Evolutionary conservation across 2,113 vertebrate species (phyloP), one percentile per base, ranked within the genome.

Genomic region (Ochotona curzoniae): DNA sequence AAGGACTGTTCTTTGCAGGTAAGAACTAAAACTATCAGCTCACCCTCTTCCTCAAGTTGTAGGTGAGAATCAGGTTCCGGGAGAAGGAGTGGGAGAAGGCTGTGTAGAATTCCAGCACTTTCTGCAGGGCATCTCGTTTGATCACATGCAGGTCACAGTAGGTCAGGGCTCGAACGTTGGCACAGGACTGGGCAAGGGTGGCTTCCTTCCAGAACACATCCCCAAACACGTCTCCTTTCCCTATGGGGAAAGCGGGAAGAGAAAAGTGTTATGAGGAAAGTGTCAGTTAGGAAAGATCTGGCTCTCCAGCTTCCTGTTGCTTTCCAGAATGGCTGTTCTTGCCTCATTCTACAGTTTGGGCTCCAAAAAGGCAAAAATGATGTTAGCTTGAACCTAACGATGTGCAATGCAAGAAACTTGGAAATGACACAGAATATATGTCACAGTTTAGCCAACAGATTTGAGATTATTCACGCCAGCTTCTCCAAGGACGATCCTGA

Each of bases 131-230:
- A 6, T 99, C 99, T 17, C 99, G 98, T 94, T 99, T 99, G 97
- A 99, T 99, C 97, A 99, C 98, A 83, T 99, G 99, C 54, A 99
- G 99, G 97, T 99, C 99, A 81, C 99, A 99, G 97, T 99, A 99
- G 82, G 99, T 99, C 97, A 99, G 60, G 69, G 99, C 99, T 49
- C 99, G 98, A 0, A 99, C 99, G 3, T 99, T 99, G 30, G 99
- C 99, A 87, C 99, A 99, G 67, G 99, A 99, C 96, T 99, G 99
- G 30, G 99, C 99, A 3, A 99, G 97, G 1, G 98, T 99, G 51
- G 98, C 97, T 97, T 99, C 99, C 97, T 99, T 99, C 99, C 99
- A 99, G 98, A 99, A 99, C 63, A 99, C 98, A 71, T 99, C 99
- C n/a, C 99, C 99, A 96, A 99, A 99, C 95, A 99, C 99, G 1